Base-by-base conservation (phyloP, 2,797 vertebrate species). In the Rhinella marina region DNA sequence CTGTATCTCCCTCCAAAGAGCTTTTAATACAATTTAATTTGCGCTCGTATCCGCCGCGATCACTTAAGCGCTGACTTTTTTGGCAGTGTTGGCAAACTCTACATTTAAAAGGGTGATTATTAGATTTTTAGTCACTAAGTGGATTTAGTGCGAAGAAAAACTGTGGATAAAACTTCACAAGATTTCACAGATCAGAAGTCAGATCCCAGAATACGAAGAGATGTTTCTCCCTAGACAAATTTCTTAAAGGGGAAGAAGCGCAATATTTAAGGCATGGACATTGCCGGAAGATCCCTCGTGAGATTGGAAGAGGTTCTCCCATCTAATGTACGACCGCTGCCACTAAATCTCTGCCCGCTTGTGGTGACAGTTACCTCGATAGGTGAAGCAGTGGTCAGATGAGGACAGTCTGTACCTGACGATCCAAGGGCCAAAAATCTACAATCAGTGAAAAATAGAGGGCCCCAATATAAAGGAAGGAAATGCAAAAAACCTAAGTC, bases 121-220 rank as follows among this genome's bases (percentile, higher is more conserved):
- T 86, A 70, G 84, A 70, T 68, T 80, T 79, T 86, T 86, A 80
- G 72, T 86, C 56, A 81, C 62, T 80, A 86, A 86, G 79, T 81
- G 85, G 85, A 48, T 86, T 64, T 52, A 77, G 62, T 81, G 76
- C 41, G 77, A 81, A 81, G 14, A 72, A 23, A 81, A 86, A 64
- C 64, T 72, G 62, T 41, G 32, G 59, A 62, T 80, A 54, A 72
- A 66, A 68, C 41, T 86, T 79, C 48, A 54, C 84, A 86, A 77
- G 32, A 61, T 32, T n/a, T 29, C 14, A 86, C 57, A 50, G 27
- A 86, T 70, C 50, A 80, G 76, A 66, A 29, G n/a, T 86, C 76
- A 66, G 23, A 17, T 57, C n/a, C 2, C 84, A 68, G n/a, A 78
- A 52, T 86, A 86, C n/a, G 27, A 76, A 29, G 23, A 66, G 25